Evolutionary conservation across 2,113 vertebrate species (phyloP), one percentile per base, ranked within the genome.

Genomic region (Herpailurus yagouaroundi): DNA sequence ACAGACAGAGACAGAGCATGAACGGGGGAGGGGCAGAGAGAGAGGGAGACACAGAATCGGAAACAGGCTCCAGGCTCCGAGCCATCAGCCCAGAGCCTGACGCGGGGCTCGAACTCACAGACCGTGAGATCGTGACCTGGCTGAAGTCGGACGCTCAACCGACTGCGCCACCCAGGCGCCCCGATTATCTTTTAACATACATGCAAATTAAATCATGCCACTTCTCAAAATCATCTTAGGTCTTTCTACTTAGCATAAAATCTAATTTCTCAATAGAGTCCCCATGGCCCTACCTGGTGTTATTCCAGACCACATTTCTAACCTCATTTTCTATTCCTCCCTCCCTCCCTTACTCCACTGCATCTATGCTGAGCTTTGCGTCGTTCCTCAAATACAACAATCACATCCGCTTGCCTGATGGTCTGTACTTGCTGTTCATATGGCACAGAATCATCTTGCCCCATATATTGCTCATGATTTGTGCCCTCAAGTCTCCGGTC

Each of bases 191-290:
- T 79, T 79, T 60, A 74, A 85, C 10, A 74, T 92, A 85, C 10
- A 68, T 93, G 60, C 18, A 82, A 95, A 68, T 80, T 82, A 74
- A 8, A 79, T 74, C n/a, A 77, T 41, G 31, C 55, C 23, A 79
- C 41, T 36, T 55, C 52, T 93, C 63, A 91, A 89, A 95, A 94
- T 63, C 64, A 95, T 45, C 41, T 31, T 93, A 81, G 27, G 7
- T 41, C 79, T 92, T 89, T 74, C 38, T 48, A 86, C 6, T 81
- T 19, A 71, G 41, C 27, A 73, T 52, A 92, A 89, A 88, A 76
- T 57, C 60, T 15, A 90, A 69, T 25, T 55, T 41, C 13, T 84
- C 52, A 36, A 13, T 41, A 29, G 16, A 27, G 69, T 71, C 31
- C 50, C 33, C n/a, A 77, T 36, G 21, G n/a, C 6, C 52, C 64